Evolutionary conservation across 2,797 vertebrate species (phyloP), one percentile per base, ranked within the genome.

Genomic region (Acrossocheilus fasciatus): DNA sequence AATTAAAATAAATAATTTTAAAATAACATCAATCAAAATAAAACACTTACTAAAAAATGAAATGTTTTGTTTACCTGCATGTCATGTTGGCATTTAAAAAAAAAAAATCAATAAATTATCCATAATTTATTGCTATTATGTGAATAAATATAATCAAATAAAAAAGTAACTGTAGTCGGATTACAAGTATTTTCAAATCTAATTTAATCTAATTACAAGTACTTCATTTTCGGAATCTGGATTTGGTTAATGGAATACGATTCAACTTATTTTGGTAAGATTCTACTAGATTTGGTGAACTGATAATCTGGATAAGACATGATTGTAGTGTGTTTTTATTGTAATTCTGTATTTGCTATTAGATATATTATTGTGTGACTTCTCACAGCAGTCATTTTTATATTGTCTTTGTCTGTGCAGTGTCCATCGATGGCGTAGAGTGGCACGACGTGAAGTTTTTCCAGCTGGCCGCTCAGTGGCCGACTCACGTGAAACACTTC

Each of bases 391-490:
- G 5, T 80, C 66, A 14, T 68, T 17, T 26, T 26, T 34, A 17
- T 43, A 36, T 64, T 15, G 34, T 72, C 30, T 59, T 30, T 64
- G 62, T 45, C 15, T 79, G n/a, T 54, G 18, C 90, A 96, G 95
- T 96, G 39, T 95, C 95, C 50, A 96, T 96, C 75, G 95, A 97
- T 39, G 96, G 96, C 1, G 95, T 97, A 30, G 96, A 97, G 85
- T 97, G 96, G 96, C 96, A 95, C 0, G 95, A 96, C 2, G 96
- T 97, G 11, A 96, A 97, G 94, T 97, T 97, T 91, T 97, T 97
- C 92, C 96, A 97, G 93, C 93, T 97, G 73, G 95, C 96, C 0
- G 96, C 96, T 3, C 96, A 97, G 94, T 97, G 96, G 96, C 96
- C 96, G 54, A 97, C 96, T 0, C 96, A 97, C 0, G 96, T 97